phyloP scores from a whole-genome alignment of 1,140 invertebrate genomes.

The Formica selysi region DNA sequence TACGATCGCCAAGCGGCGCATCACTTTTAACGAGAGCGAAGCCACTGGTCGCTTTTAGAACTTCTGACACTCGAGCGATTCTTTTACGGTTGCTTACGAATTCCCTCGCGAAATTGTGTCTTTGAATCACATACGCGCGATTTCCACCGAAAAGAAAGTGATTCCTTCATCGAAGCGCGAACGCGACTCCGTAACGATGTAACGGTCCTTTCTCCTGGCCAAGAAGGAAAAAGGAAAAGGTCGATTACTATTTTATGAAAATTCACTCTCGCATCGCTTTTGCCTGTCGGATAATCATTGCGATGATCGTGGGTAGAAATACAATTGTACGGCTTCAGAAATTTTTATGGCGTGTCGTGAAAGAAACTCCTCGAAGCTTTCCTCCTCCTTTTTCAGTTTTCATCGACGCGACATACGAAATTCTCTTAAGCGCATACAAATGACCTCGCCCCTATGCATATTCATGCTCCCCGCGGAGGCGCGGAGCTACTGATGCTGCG shows the following conservation, averaged over 20 bases:
- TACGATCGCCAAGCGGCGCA: not conserved
- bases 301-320: not conserved
- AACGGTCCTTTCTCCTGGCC: conserved; percentile 23
- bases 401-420: conserved; percentile 43
- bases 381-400: conserved; percentile 19
- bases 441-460: conserved; percentile 26
- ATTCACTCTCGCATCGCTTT: conserved; percentile 14
- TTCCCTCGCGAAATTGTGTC: not conserved
- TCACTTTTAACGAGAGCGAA: conserved; percentile 43
- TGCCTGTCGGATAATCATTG: not conserved
- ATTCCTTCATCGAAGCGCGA: not conserved
- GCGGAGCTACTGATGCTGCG: conserved; percentile 11
- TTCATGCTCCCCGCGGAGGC: conserved; percentile 27
- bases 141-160: conserved; percentile 53
- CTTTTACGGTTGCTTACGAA: conserved; percentile 4
- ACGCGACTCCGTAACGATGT: not conserved
- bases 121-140: conserved; percentile 1
- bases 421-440: conserved; percentile 45
- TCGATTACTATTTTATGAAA: conserved; percentile 51
- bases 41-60: not conserved
- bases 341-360: conserved; percentile 35
- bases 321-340: not conserved
- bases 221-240: conserved; percentile 16
- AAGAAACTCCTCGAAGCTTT: not conserved
- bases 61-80: not conserved